Conservation (phyloP, 2,888 invertebrate genomes). For the Diadromus collaris region DNA sequence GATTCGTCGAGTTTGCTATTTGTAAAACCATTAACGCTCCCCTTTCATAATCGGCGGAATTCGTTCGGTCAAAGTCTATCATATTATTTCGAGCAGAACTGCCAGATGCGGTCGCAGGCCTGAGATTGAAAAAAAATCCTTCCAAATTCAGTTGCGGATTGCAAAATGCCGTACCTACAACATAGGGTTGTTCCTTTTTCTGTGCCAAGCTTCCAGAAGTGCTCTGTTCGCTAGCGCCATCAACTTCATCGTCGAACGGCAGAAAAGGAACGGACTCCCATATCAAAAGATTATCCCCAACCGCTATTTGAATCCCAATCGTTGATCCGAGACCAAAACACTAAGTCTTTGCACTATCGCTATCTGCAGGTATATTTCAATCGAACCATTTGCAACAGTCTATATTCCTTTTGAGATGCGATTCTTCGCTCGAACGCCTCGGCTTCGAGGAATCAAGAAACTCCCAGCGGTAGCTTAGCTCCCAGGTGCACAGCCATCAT, state of each 20-base stretch:
- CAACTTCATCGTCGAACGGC: not conserved
- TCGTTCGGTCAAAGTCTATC: not conserved
- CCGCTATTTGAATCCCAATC: not conserved
- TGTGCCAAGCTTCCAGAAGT: too few relatives aligned
- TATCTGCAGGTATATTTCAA: not conserved
- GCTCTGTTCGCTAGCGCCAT: too few relatives aligned
- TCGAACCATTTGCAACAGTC: not conserved
- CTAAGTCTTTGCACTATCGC: not conserved
- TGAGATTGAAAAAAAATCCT: not conserved
- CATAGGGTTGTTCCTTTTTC: not conserved
- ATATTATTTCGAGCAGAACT: not conserved
- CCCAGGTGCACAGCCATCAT: slow-evolving; percentile 27
- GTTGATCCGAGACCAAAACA: not conserved
- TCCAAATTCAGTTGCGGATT: not conserved
- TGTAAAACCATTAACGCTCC: not conserved
- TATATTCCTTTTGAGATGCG: slow-evolving; percentile 38
- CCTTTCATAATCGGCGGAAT: not conserved
- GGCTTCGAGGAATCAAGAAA: slow-evolving; percentile 32
- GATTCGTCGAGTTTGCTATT: slow-evolving; percentile 3
- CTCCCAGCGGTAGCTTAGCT: slow-evolving; percentile 36
- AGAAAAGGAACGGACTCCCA: not conserved
- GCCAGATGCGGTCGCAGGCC: not conserved
- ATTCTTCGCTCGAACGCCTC: slow-evolving; percentile 33
- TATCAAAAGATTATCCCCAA: not conserved
- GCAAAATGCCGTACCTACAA: not conserved